A percentile compares a stretch with the other conserved stretches of the same genome.
phyloP scores from a whole-genome alignment of 2,888 invertebrate species.

The Molorchus minor region DNA sequence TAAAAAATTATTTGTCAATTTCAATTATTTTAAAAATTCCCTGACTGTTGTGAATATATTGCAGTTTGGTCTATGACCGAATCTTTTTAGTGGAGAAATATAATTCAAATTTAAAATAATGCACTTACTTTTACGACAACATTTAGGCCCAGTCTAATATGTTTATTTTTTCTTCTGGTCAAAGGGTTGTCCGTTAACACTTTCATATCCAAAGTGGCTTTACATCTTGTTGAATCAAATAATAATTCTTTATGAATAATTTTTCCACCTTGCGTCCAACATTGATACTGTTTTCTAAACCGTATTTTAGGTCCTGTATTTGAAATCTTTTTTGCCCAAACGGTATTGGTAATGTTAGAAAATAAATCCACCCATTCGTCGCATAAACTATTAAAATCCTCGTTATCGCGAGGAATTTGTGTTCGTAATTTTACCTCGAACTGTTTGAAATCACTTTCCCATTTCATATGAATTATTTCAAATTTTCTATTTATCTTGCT shows the following conservation, averaged over 20 bases:
- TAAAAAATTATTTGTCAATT: too few relatives aligned
- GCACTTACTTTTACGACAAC: conserved; percentile 59
- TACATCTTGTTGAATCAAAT: conserved; percentile 60
- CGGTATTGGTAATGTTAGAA: conserved; percentile 58
- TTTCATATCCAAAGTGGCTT: conserved; percentile 60
- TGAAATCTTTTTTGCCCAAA: conserved; percentile 62
- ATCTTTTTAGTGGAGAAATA: too few relatives aligned
- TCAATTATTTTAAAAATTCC: too few relatives aligned
- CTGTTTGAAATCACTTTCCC: conserved; percentile 55
- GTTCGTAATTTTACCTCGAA: conserved; percentile 61
- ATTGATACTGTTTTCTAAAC: conserved; percentile 62
- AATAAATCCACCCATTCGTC: conserved; percentile 62
- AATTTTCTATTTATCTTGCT: conserved; percentile 56
- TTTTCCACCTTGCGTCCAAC: conserved; percentile 60
- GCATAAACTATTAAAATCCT: conserved; percentile 59
- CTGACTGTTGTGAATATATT: too few relatives aligned
- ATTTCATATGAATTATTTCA: conserved; percentile 58
- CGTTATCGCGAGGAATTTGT: conserved; percentile 56
- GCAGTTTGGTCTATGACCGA: too few relatives aligned
- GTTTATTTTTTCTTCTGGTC: conserved; percentile 58
- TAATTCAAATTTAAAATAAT: too few relatives aligned
- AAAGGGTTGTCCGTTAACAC: conserved; percentile 59
- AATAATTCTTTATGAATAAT: conserved; percentile 58
- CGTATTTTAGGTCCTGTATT: conserved; percentile 62
- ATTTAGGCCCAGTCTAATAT: conserved; percentile 59